Evolutionary conservation across 2,888 invertebrate genomes (phyloP), one percentile per base, ranked within the genome.

Genomic region (Pyrrhia umbra): DNA sequence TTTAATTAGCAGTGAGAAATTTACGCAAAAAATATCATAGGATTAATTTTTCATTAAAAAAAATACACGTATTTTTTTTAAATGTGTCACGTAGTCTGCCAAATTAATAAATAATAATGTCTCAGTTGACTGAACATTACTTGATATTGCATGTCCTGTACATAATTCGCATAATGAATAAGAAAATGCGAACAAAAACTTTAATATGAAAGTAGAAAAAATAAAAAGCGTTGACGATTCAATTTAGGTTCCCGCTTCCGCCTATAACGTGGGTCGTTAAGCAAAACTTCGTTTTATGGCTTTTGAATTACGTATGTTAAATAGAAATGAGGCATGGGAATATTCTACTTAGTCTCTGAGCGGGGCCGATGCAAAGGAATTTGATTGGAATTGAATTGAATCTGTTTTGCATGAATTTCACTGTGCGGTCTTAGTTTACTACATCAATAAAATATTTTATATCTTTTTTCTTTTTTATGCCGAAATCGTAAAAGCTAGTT

Each of bases 301-400:
- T 84, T 89, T 88, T 89, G 88, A 90, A 90, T 89, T 89, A 88
- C 87, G 86, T 88, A 91, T 90, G 84, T 85, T 88, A 88, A 90
- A 85, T 87, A 87, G 87, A 88, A 89, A 89, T 90, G 88, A 88
- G 82, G 83, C 88, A 90, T 89, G 89, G 89, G 89, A 90, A 90
- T 87, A 87, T 83, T 87, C 83, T 83, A 77, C 78, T 83, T 79
- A 79, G 80, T 75, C 75, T 81, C 80, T 71, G 59, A 69, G 61
- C 64, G 56, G 58, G 25, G 49, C 69, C 60, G 58, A 75, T 64
- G 75, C 75, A 75, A 77, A 84, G 80, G 81, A 80, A 84, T 83
- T 84, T 84, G 80, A 84, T 84, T 81, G 82, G 79, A 81, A 79
- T 83, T 83, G 80, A 85, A 86, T 87, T 77, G 82, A 82, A 81